Evolutionary conservation across 1,140 invertebrate species (phyloP).

Genomic region (Bathynomus jamesi): DNA sequence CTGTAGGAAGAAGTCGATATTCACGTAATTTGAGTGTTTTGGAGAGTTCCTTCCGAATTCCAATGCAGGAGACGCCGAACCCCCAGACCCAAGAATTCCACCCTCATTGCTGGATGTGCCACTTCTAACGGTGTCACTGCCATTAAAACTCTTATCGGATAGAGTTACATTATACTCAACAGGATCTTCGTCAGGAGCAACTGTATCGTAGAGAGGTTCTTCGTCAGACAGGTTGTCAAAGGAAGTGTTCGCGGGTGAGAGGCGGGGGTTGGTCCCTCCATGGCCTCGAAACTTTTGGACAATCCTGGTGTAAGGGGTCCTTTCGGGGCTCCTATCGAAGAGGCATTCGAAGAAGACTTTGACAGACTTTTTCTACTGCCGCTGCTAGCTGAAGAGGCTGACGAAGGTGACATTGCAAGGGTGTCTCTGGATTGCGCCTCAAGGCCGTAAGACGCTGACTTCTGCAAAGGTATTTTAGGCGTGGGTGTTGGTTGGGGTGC

Average conservation of each 20-base stretch:
- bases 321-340: slow-evolving; percentile 19
- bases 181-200: slow-evolving; percentile 61
- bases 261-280: slow-evolving; percentile 18
- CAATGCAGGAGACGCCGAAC: slow-evolving; percentile 47
- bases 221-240: slow-evolving; percentile 39
- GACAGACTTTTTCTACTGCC: slow-evolving; percentile 21
- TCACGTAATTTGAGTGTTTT: slow-evolving; percentile 46
- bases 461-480: slow-evolving; percentile 13
- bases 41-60: slow-evolving; percentile 21
- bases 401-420: slow-evolving; percentile 22
- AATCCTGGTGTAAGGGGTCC: slow-evolving; percentile 21
- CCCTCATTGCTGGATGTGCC: slow-evolving; percentile 34
- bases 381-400: slow-evolving; percentile 28
- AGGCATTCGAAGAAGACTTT: slow-evolving; percentile 30
- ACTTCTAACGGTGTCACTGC: slow-evolving; percentile 31
- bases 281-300: slow-evolving; percentile 25
- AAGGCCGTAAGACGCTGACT: slow-evolving; percentile 19
- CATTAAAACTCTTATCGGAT: slow-evolving; percentile 47
- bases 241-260: slow-evolving; percentile 24
- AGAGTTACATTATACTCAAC: slow-evolving; percentile 45
- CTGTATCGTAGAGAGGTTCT: slow-evolving; percentile 74
- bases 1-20: slow-evolving; percentile 39
- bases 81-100: slow-evolving; percentile 42
- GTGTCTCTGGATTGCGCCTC: slow-evolving; percentile 7
- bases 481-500: slow-evolving; percentile 6